Evolutionary conservation across 2,888 invertebrate species (phyloP), one percentile per base, ranked within the genome.

Genomic region (Sinhomidia bicolor): DNA sequence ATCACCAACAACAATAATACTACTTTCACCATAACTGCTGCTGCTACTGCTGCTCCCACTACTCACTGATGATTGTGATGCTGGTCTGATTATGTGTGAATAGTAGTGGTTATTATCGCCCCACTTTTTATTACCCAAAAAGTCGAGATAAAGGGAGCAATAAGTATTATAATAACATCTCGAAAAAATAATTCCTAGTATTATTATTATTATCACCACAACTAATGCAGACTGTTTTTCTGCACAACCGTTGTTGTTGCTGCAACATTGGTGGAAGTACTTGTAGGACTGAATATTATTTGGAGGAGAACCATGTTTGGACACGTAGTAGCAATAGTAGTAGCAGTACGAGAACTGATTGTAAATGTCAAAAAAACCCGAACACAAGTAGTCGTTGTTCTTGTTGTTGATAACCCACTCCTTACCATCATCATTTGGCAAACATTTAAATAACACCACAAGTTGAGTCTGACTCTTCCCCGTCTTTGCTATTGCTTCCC

Each of bases 401-500:
- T 71, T 10, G 17, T 7, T 65, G 65, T 12, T 65, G 32, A 10
- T 29, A 65, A 12, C 17, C 65, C 36, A 68, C 36, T 32, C 65
- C 65, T 68, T 36, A 14, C 26, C 17, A 51, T 14, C 41, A 41
- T 60, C 36, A 41, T 79, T 60, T 79, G 79, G 60, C 17, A 60
- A 79, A 54, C 32, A 79, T 79, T 60, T 79, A 41, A 79, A 57
- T 79, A 54, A 57, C 36, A 20, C 9, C 36, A n/a, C n/a, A n/a
- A n/a, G n/a, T n/a, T n/a, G 68, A 36, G 36, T 36, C 36, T 6
- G 68, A 17, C 1, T 54, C 7, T 36, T 36, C 36, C 12, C 26
- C 26, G 26, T 26, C 12, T 36, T 68, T 74, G 17, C 6, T 68
- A 7, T 68, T 36, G 23, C 44, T 44, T 47, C 44, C 44, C 23